phyloP scores from a whole-genome alignment of 2,888 invertebrate species.

The Acronicta psi region DNA sequence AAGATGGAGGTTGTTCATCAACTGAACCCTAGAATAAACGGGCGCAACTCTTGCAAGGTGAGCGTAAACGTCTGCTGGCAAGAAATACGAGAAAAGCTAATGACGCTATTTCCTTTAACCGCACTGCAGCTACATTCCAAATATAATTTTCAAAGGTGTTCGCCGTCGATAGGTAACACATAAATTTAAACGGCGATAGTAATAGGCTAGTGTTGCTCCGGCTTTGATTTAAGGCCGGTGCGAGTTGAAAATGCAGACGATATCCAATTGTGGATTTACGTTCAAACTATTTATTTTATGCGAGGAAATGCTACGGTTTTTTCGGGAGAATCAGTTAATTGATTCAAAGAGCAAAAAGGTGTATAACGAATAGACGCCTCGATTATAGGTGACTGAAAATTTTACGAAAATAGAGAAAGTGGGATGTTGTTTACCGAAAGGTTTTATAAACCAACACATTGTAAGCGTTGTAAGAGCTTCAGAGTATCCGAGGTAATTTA shows the following conservation, averaged over 20 bases:
- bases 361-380: slow-evolving; percentile 11
- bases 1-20: slow-evolving; percentile 17
- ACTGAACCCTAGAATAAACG: slow-evolving; percentile 56
- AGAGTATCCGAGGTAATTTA: slow-evolving; percentile 30
- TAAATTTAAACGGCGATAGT: slow-evolving; percentile 83
- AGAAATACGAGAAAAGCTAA: slow-evolving; percentile 86
- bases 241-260: slow-evolving; percentile 70
- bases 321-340: slow-evolving; percentile 40
- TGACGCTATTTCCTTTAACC: slow-evolving; percentile 84
- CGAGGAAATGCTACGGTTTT: slow-evolving; percentile 38
- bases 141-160: slow-evolving; percentile 84
- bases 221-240: slow-evolving; percentile 77
- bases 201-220: slow-evolving; percentile 75
- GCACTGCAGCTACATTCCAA: slow-evolving; percentile 81
- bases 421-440: slow-evolving; percentile 7
- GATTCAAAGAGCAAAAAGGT: slow-evolving; percentile 14
- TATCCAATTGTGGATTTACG: slow-evolving; percentile 66
- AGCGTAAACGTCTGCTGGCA: slow-evolving; percentile 76
- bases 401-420: background rate
- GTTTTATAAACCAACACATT: slow-evolving; percentile 6
- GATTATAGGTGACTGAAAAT: slow-evolving; percentile 10
- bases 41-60: slow-evolving; percentile 68
- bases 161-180: slow-evolving; percentile 81
- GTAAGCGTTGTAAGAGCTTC: slow-evolving; percentile 7
- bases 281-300: slow-evolving; percentile 52